These are phyloP conservation scores for Narcine bancroftii DNA, from an alignment of 2,113 vertebrate genomes.

Conservation along the genomic window DNA sequence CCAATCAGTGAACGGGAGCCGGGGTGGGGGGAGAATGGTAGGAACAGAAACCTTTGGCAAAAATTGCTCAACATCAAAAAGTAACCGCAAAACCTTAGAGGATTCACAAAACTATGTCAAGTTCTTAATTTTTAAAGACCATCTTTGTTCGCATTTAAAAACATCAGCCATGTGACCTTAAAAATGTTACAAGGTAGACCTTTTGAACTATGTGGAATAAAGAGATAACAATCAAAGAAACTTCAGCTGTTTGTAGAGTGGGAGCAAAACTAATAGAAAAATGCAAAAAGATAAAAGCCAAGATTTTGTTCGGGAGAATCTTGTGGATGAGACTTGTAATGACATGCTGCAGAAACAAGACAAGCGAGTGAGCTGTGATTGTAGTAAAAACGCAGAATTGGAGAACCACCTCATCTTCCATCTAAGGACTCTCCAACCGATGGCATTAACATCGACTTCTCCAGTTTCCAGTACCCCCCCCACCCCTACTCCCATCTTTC, in stretches of 20 bases:
- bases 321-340: constrained; percentile 13
- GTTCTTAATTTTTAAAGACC: background rate
- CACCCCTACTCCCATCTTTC: too few relatives aligned
- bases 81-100: background rate
- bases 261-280: constrained; percentile 15
- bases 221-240: constrained; percentile 24
- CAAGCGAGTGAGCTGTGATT: too few relatives aligned
- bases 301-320: background rate
- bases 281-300: constrained; percentile 14
- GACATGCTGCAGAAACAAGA: constrained; percentile 3
- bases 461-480: too few relatives aligned
- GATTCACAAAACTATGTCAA: background rate
- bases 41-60: background rate
- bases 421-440: too few relatives aligned
- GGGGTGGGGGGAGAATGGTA: background rate
- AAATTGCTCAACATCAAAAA: background rate
- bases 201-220: background rate
- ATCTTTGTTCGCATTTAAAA: background rate
- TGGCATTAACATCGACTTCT: too few relatives aligned
- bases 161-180: background rate
- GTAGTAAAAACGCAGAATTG: too few relatives aligned
- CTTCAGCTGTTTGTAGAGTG: constrained; percentile 17
- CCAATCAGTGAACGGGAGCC: background rate
- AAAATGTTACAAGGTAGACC: background rate
- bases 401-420: too few relatives aligned